A percentile compares a stretch with the other conserved stretches of the same genome.
phyloP scores from a whole-genome alignment of 2,888 invertebrate species.

The Cephus nigrinus region DNA sequence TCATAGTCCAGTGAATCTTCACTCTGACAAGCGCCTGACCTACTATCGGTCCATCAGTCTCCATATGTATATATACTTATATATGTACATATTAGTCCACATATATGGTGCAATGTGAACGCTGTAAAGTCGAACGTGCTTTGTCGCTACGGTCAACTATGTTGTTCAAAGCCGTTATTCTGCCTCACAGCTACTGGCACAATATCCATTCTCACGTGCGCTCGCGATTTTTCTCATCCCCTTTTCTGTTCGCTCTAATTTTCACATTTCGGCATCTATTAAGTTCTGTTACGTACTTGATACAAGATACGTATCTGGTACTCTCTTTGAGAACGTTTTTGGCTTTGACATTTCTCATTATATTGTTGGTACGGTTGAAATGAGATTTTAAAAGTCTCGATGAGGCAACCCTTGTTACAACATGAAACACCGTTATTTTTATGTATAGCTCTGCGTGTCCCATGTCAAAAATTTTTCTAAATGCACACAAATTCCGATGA shows the following conservation, averaged over 20 bases:
- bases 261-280: not conserved
- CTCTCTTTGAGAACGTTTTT: too few species aligned
- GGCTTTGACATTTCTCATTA: not conserved
- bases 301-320: not conserved
- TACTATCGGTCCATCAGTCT: slow-evolving; percentile 2
- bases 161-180: slow-evolving; percentile 5
- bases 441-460: not conserved
- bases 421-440: not conserved
- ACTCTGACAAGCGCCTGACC: not conserved
- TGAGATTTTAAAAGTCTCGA: not conserved
- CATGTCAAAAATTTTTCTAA: not conserved
- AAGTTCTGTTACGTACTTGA: not conserved
- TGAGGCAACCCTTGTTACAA: not conserved
- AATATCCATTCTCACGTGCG: not conserved
- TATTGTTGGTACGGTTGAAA: not conserved
- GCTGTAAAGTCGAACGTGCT: not conserved
- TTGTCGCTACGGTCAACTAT: not conserved
- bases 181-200: not conserved
- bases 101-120: not conserved
- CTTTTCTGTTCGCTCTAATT: not conserved
- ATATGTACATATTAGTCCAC: not conserved
- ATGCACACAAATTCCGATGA: not conserved
- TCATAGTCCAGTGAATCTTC: slow-evolving; percentile 5
- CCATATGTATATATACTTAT: not conserved
- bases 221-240: not conserved